Base-by-base conservation (phyloP, 2,888 invertebrate genomes). In the Romanomermis culicivorax region DNA sequence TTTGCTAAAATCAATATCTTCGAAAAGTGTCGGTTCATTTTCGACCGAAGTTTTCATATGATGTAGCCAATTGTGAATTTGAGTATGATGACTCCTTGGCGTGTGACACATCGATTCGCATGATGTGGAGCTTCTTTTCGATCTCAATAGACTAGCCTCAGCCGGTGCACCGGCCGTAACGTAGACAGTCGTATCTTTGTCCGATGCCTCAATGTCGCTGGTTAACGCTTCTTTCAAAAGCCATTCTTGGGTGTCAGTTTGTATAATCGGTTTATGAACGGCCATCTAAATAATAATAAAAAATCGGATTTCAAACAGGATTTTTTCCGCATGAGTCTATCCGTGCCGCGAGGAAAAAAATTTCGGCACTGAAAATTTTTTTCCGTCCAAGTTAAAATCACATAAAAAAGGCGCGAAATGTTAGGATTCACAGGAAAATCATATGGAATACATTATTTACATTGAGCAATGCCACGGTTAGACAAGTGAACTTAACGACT, bases 1-100 rank as follows among this genome's bases (percentile, higher is more conserved):
- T 45, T 45, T 45, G 23, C 11, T 45, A n/a, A 23, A n/a, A n/a
- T 58, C 57, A 30, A 56, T 51, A 56, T 56, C 57, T 24, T 56
- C 57, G 50, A 55, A 56, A 2, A 56, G 30, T 3, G 29, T 42
- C 36, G 57, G 57, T 25, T 56, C 57, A 20, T 23, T 47, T 25
- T 56, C 57, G 14, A 52, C 47, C 20, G 52, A 47, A 27, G 17
- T 27, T 29, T 56, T 56, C 24, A 56, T 56, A 7, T 56, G 57
- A 30, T 51, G 42, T 42, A 56, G 45, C 57, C 57, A 56, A 11
- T 24, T 20, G 23, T 36, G 27, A 23, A 56, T 30, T 25, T 42
- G 49, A n/a, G 11, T n/a, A 25, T 52, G 26, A 4, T 30, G 51
- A 17, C 53, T n/a, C 4, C 25, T 25, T 52, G 43, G 4, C 2